Evolutionary conservation across 64 coral and sea anemone species (phyloP).

Genomic region (Montipora foliosa): DNA sequence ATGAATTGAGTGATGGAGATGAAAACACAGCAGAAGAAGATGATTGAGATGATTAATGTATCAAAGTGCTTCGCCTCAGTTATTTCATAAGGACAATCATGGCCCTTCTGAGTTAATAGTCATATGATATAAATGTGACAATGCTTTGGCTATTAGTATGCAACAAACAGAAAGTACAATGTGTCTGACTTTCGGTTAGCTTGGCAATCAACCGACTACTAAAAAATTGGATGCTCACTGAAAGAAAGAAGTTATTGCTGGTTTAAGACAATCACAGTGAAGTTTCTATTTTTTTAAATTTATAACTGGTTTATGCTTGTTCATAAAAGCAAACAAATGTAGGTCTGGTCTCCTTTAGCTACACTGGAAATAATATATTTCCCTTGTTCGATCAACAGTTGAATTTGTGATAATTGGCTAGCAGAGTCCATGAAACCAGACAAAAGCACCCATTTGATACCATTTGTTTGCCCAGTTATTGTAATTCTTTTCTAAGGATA

Average conservation of each 20-base stretch:
- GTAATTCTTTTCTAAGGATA: slow-evolving; percentile 22
- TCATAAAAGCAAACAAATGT: slow-evolving; percentile 6
- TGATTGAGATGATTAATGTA: slow-evolving; percentile 5
- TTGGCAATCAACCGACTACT: neutral
- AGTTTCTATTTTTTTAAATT: slow-evolving; percentile 2
- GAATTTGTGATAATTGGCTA: slow-evolving; percentile 7
- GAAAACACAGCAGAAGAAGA: neutral
- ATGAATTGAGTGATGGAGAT: neutral
- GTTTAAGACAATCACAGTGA: slow-evolving; percentile 7
- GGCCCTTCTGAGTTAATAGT: neutral
- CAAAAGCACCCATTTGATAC: neutral
- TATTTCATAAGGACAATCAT: neutral
- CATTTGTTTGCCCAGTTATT: neutral
- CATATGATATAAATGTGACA: neutral
- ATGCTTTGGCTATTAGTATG: neutral
- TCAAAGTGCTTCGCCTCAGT: neutral
- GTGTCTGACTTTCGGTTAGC: neutral
- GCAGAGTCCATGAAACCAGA: slow-evolving; percentile 8
- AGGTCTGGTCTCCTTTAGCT: slow-evolving; percentile 9
- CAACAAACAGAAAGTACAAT: neutral
- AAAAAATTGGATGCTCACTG: neutral
- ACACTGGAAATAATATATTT: slow-evolving; percentile 4
- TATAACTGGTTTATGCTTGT: too few relatives aligned
- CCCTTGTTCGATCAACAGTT: slow-evolving; percentile 3
- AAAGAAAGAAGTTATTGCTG: neutral